Evolutionary conservation across 1,140 invertebrate genomes (phyloP), one percentile per base, ranked within the genome.

Genomic region (Ladona fulva): DNA sequence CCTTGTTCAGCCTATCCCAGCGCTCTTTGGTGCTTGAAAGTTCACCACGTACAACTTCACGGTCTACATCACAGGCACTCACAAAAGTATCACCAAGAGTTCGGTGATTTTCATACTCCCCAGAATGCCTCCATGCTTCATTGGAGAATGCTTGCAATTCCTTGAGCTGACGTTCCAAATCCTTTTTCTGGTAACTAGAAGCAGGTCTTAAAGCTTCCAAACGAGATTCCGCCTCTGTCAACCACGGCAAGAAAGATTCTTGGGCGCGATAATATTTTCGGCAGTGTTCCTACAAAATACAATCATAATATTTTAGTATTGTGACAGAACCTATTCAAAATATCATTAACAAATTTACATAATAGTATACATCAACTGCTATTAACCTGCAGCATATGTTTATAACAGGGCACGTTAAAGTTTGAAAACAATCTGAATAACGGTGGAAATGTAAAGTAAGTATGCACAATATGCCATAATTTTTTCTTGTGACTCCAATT

Each of bases 1-100:
- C 94, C 82, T 95, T 93, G 82, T 96, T 96, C 0, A 98, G 87
- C 82, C 90, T 91, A 82, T 97, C 95, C 96, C 96, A 98, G 82
- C 94, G 87, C 77, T 92, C 90, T 84, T 94, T 95, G 83, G 97
- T 90, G 75, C 89, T 88, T 77, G 90, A 87, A 1, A 97, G 85
- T 82, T 96, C 93, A 42, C 92, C 91, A 82, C 94, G 92, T 0
- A 98, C 93, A 14, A 93, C 90, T 74, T 97, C 94, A 82, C 97
- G 94, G 82, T 97, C 96, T 77, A 94, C 91, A 82, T 98, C 95
- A 80, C 95, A 96, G 76, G 93, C 89, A 1, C 89, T 89, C 24
- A 94, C 86, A 85, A 98, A 95, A 0, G 93, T 93, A 80, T 97
- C 94, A 14, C 95, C 96, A 1, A 92, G 86, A 0, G 90, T 93